Percentiles rank a stretch among this genome's conserved stretches.
Conservation (phyloP, 2,797 vertebrate genomes). For the Acanthis flammea region DNA sequence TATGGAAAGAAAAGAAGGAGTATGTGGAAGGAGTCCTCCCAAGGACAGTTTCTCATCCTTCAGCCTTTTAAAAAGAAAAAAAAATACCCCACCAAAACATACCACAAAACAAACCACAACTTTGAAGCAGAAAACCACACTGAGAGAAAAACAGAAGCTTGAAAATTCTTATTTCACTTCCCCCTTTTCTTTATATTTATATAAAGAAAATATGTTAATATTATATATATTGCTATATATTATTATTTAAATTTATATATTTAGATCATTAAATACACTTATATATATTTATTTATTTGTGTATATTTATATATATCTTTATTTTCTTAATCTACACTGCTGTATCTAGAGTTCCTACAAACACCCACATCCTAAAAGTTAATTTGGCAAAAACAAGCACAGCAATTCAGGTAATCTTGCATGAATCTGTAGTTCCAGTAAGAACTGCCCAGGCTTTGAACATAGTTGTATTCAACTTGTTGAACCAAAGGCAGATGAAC, state of each 20-base stretch:
- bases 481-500: neutral
- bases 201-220: neutral
- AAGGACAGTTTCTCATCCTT: conserved; percentile 14
- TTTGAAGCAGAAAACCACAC: neutral
- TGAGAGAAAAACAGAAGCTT: neutral
- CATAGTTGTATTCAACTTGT: neutral
- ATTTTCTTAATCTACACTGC: neutral
- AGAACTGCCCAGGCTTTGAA: neutral
- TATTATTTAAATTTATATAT: neutral
- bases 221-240: neutral
- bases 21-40: conserved; percentile 12
- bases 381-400: neutral
- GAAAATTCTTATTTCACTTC: neutral
- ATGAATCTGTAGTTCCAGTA: neutral
- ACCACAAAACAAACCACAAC: neutral
- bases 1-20: conserved; percentile 18
- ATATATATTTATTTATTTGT: neutral
- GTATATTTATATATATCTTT: neutral
- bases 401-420: neutral
- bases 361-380: neutral
- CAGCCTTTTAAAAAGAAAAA: neutral
- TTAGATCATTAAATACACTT: neutral
- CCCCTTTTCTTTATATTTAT: neutral
- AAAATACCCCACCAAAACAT: neutral
- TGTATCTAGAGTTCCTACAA: neutral